These are phyloP conservation scores for Xestia xanthographa DNA, from an alignment of 2,888 invertebrate genomes.

Conservation along the genomic window DNA sequence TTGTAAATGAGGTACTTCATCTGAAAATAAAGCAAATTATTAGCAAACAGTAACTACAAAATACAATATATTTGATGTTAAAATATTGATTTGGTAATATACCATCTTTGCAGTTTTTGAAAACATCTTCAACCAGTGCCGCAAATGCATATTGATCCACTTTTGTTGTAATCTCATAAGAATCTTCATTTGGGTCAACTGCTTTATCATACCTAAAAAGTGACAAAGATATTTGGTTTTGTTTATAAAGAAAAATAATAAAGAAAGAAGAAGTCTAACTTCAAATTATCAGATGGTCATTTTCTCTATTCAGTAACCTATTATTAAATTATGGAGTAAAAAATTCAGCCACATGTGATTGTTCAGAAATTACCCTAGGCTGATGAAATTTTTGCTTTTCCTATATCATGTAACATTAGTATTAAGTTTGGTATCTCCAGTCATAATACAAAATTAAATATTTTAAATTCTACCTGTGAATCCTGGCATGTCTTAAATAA, in stretches of 20 bases:
- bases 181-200: slow-evolving; percentile 93
- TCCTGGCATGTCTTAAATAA: slow-evolving; percentile 92
- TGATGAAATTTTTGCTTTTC: background rate
- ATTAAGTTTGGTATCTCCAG: background rate
- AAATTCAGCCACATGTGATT: background rate
- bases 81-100: slow-evolving; percentile 55
- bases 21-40: slow-evolving; percentile 78
- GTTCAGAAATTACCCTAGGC: background rate
- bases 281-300: background rate
- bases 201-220: slow-evolving; percentile 92
- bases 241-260: background rate
- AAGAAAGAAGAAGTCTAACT: background rate
- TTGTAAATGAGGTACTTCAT: slow-evolving; percentile 92
- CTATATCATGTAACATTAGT: background rate
- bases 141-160: slow-evolving; percentile 95
- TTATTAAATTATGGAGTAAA: background rate
- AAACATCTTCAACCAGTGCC: slow-evolving; percentile 93
- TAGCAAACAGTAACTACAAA: background rate
- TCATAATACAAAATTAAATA: background rate
- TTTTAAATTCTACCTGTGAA: slow-evolving; percentile 84
- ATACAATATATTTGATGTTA: background rate
- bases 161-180: slow-evolving; percentile 88
- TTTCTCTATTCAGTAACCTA: background rate
- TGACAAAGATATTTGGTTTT: background rate
- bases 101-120: slow-evolving; percentile 91